These are phyloP conservation scores for Acestrorhynchus altus DNA, from an alignment of 2,797 vertebrate species.

Conservation along the genomic window DNA sequence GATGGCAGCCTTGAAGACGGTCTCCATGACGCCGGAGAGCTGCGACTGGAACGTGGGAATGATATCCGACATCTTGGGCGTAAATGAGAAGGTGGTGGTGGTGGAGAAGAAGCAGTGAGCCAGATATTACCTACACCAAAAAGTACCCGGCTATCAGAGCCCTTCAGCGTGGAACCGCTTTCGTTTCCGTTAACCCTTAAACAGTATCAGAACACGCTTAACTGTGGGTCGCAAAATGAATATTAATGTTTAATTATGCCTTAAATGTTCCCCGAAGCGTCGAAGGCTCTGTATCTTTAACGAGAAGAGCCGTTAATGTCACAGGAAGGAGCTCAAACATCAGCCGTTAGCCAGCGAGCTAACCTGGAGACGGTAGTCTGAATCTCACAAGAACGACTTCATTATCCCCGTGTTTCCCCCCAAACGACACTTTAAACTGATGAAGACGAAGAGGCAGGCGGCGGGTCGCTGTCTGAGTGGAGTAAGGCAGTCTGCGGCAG, in stretches of 20 bases:
- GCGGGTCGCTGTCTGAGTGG: too few relatives aligned
- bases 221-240: neutral
- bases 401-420: neutral
- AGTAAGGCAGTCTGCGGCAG: neutral
- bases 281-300: too few relatives aligned
- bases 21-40: slow-evolving; percentile 83
- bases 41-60: slow-evolving; percentile 79
- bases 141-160: too few relatives aligned
- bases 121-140: neutral
- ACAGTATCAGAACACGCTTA: neutral
- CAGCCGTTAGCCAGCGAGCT: neutral
- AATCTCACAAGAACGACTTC: too few relatives aligned
- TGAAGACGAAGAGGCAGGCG: too few relatives aligned
- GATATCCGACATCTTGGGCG: slow-evolving; percentile 70
- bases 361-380: neutral
- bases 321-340: too few relatives aligned
- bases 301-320: too few relatives aligned
- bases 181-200: neutral
- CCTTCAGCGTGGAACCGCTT: neutral
- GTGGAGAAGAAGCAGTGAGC: neutral
- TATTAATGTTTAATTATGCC: too few relatives aligned
- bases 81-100: neutral
- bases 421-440: neutral
- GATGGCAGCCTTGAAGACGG: slow-evolving; percentile 82
- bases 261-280: too few relatives aligned